Conservation (phyloP, 1,140 invertebrate species). For the Pachyrhynchus sulphureomaculatus region DNA sequence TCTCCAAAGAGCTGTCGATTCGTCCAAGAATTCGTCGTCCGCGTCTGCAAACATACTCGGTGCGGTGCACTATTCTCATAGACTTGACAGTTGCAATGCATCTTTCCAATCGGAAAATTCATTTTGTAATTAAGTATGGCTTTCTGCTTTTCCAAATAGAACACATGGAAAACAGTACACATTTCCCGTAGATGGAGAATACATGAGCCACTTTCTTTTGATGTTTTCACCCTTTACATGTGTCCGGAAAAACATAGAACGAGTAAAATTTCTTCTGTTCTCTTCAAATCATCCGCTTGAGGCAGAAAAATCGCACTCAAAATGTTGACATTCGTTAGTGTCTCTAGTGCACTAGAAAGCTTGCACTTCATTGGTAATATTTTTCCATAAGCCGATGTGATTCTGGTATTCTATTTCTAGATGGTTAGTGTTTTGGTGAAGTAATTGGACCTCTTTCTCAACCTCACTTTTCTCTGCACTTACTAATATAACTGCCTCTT, state of each 20-base stretch:
- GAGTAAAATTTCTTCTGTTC: neutral
- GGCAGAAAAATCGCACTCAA: conserved; percentile 4
- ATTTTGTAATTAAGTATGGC: too few species aligned
- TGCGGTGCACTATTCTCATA: neutral
- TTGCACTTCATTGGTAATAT: too few species aligned
- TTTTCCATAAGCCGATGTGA: too few species aligned
- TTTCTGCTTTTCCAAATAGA: neutral
- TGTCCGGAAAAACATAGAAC: neutral
- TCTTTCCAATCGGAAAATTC: too few species aligned
- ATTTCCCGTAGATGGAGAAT: neutral
- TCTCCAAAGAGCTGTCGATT: neutral
- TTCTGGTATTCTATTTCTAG: too few species aligned
- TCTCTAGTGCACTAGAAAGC: neutral
- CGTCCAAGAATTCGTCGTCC: neutral
- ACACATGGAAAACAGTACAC: neutral
- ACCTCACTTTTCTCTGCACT: too few species aligned
- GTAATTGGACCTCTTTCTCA: too few species aligned
- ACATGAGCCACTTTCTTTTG: conserved; percentile 4
- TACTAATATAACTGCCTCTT: too few species aligned
- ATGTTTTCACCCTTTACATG: neutral
- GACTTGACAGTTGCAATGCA: neutral
- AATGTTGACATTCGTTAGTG: conserved; percentile 1
- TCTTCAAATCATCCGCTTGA: neutral
- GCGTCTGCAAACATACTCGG: conserved; percentile 1
- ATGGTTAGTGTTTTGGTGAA: too few species aligned